These are phyloP conservation scores for Drosophila teissieri DNA, from an alignment of 1,140 invertebrate species.

Conservation along the genomic window DNA sequence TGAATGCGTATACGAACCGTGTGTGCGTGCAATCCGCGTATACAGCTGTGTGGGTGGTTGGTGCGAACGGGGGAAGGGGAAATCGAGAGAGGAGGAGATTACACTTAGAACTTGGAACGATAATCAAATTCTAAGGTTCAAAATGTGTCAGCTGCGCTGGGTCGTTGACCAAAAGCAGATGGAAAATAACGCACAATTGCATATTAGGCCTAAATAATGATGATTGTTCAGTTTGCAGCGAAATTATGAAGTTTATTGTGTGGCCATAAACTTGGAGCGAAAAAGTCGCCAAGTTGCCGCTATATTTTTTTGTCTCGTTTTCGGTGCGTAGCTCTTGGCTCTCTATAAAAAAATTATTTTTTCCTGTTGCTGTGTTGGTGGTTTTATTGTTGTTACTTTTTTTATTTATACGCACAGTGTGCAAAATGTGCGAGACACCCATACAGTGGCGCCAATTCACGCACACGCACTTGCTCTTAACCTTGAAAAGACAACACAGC, in stretches of 20 bases:
- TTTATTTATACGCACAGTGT: conserved; percentile 64
- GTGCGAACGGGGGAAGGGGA: conserved; percentile 2
- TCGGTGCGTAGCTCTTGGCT: conserved; percentile 38
- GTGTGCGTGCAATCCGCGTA: conserved; percentile 9
- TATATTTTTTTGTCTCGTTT: conserved; percentile 19
- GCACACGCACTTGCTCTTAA: conserved; percentile 79
- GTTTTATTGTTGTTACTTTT: conserved; percentile 22
- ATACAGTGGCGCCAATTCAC: conserved; percentile 18
- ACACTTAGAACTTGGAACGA: conserved; percentile 22
- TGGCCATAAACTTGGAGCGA: conserved; percentile 36
- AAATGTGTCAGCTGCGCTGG: conserved; percentile 64
- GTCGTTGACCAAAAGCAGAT: conserved; percentile 49
- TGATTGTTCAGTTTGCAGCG: conserved; percentile 54
- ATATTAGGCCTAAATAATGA: conserved; percentile 57
- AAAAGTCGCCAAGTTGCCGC: conserved; percentile 20
- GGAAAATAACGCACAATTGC: conserved; percentile 40
- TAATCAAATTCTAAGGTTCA: conserved; percentile 25
- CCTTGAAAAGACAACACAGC: conserved; percentile 66
- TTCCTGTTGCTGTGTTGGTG: conserved; percentile 42
- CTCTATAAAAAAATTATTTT: conserved; percentile 51
- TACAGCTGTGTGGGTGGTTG: conserved; percentile 28
- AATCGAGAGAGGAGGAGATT: conserved; percentile 9
- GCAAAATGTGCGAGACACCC: conserved; percentile 51
- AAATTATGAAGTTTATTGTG: conserved; percentile 49
- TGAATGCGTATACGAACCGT: conserved; percentile 46